Evolutionary conservation across 2,797 vertebrate genomes (phyloP).

Genomic region (Gobionotothen gibberifrons): DNA sequence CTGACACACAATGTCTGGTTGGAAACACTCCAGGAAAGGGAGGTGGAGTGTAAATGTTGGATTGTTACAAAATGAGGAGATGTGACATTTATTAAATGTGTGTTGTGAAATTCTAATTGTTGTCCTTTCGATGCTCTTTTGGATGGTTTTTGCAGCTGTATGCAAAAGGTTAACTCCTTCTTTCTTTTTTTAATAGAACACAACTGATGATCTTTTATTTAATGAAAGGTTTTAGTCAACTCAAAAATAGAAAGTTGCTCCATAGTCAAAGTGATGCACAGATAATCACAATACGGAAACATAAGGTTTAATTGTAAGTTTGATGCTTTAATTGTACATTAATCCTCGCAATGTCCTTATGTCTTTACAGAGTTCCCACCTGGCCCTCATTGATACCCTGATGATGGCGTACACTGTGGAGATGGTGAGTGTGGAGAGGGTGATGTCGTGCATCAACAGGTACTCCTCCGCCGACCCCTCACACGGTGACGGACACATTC

Average conservation of each 20-base stretch:
- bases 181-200: background rate
- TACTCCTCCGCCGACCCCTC: conserved; percentile 88
- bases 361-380: conserved; percentile 89
- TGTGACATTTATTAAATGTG: background rate
- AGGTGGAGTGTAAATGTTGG: background rate
- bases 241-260: background rate
- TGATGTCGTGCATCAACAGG: conserved; percentile 91
- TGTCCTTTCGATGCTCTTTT: background rate
- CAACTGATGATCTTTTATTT: background rate
- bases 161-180: background rate
- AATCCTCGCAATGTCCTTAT: background rate
- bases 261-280: background rate
- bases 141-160: background rate
- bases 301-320: background rate
- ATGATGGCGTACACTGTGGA: conserved; percentile 99
- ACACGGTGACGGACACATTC: conserved; percentile 65
- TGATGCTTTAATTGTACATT: background rate
- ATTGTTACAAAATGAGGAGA: background rate
- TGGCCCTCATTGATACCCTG: conserved; percentile 95
- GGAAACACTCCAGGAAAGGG: background rate
- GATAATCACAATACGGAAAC: background rate
- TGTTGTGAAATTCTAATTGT: background rate
- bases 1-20: background rate
- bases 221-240: conserved; percentile 2
- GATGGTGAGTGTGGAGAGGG: conserved; percentile 96